Conservation (phyloP, 1,140 invertebrate genomes). For the Maconellicoccus hirsutus region DNA sequence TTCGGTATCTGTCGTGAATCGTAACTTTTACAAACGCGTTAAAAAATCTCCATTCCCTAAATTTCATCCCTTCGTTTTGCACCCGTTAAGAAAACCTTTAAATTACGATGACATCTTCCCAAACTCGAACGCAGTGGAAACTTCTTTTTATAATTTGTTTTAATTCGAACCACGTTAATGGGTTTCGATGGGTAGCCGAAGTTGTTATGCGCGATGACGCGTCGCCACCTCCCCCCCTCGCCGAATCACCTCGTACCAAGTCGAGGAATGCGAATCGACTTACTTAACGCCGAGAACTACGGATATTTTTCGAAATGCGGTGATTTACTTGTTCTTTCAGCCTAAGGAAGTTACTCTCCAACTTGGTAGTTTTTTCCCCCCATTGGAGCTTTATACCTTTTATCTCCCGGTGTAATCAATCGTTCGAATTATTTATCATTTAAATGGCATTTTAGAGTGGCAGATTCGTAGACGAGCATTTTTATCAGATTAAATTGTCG, state of each 20-base stretch:
- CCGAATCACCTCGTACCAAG: background rate
- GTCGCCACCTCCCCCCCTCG: background rate
- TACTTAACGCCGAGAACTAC: background rate
- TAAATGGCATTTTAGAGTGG: background rate
- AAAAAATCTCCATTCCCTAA: background rate
- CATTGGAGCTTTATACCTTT: no score
- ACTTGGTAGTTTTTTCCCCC: background rate
- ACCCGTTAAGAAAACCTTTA: background rate
- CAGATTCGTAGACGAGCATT: background rate
- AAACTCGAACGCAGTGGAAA: background rate
- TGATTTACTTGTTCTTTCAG: background rate
- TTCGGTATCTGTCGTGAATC: slow-evolving; percentile 2
- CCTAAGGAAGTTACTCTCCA: background rate
- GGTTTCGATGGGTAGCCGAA: background rate
- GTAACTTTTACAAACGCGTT: slow-evolving; percentile 13
- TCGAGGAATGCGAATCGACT: background rate
- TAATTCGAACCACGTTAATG: slow-evolving; percentile 18
- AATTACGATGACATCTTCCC: slow-evolving; percentile 3
- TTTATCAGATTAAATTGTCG: no score
- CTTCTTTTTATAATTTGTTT: slow-evolving; percentile 7
- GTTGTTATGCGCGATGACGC: no score
- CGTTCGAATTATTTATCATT: background rate
- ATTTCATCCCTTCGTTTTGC: no score
- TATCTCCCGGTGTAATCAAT: background rate
- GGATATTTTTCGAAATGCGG: background rate